Conservation (phyloP, 2,113 vertebrate genomes). For the Antennarius striatus region DNA sequence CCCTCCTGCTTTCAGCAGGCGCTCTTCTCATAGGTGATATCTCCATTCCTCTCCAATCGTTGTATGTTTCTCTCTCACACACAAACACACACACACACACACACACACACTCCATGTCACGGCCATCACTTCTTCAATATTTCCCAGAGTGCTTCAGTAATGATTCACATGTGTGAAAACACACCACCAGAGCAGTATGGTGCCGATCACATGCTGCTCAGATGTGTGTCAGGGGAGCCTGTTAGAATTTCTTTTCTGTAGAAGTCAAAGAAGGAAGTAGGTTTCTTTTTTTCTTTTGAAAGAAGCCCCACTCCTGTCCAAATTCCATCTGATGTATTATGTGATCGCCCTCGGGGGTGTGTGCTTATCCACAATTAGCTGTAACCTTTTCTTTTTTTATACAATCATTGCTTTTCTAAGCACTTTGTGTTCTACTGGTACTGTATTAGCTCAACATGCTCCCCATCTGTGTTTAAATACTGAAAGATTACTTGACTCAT, state of each 20-base stretch:
- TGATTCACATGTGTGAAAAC: slow-evolving; percentile 1
- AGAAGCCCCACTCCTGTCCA: slow-evolving; percentile 20
- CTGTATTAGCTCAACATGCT: not conserved
- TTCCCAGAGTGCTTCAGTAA: slow-evolving; percentile 16
- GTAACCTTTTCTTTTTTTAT: too few relatives aligned
- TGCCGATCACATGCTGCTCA: not conserved
- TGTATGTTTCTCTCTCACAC: not conserved
- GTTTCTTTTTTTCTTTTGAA: slow-evolving; percentile 49
- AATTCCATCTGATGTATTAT: slow-evolving; percentile 33
- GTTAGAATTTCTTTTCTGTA: slow-evolving; percentile 37
- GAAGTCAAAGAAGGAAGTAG: slow-evolving; percentile 66
- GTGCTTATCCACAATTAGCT: not conserved
- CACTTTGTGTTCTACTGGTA: not conserved
- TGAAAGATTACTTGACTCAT: not conserved
- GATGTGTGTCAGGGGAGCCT: slow-evolving; percentile 6
- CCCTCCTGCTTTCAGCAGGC: slow-evolving; percentile 22
- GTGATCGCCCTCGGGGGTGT: slow-evolving; percentile 25
- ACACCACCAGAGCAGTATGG: slow-evolving; percentile 7
- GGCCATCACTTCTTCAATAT: not conserved
- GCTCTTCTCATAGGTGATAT: slow-evolving; percentile 13
- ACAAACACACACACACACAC: not conserved
- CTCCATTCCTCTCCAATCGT: not conserved
- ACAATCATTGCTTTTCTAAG: not conserved
- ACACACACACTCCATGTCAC: not conserved
- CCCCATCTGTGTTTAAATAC: not conserved